Conservation (phyloP, 2,113 vertebrate genomes). For the Ophthalmolycus amberensis region DNA sequence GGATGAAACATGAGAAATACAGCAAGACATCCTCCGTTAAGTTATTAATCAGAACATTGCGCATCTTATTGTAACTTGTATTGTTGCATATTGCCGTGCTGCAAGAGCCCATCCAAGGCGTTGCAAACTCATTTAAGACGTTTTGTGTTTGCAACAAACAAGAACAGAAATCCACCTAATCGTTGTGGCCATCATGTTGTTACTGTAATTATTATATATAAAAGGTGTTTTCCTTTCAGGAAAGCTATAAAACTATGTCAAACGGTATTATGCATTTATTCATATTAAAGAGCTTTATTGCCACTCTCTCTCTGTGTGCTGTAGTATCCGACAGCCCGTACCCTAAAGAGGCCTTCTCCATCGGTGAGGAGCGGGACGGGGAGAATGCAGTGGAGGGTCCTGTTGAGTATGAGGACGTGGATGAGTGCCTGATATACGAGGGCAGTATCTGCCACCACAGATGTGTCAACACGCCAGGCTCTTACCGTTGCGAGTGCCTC, state of each 20-base stretch:
- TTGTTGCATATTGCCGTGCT: not conserved
- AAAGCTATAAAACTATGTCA: not conserved
- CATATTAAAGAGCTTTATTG: not conserved
- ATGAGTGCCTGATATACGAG: slow-evolving; percentile 88
- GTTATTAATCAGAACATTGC: not conserved
- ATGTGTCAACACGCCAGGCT: slow-evolving; percentile 90
- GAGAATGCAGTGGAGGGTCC: slow-evolving; percentile 76
- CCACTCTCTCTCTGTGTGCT: slow-evolving; percentile 15
- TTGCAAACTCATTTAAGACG: not conserved
- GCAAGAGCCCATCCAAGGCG: not conserved
- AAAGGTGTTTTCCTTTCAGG: not conserved
- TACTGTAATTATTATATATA: too few relatives aligned
- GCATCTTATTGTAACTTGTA: not conserved
- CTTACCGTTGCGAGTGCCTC: slow-evolving; percentile 90
- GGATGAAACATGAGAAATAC: slow-evolving; percentile 4
- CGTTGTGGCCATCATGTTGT: too few relatives aligned
- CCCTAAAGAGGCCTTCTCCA: slow-evolving; percentile 89
- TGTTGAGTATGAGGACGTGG: slow-evolving; percentile 86
- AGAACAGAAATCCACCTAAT: too few relatives aligned
- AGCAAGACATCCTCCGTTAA: not conserved
- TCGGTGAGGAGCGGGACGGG: slow-evolving; percentile 79
- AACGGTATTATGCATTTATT: not conserved
- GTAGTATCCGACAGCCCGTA: slow-evolving; percentile 87
- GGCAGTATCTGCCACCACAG: slow-evolving; percentile 87
- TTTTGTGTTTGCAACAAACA: too few relatives aligned